Percentiles rank a stretch among this genome's conserved stretches.
phyloP scores from a whole-genome alignment of 2,888 invertebrate species.

The Chrysina gloriosa region DNA sequence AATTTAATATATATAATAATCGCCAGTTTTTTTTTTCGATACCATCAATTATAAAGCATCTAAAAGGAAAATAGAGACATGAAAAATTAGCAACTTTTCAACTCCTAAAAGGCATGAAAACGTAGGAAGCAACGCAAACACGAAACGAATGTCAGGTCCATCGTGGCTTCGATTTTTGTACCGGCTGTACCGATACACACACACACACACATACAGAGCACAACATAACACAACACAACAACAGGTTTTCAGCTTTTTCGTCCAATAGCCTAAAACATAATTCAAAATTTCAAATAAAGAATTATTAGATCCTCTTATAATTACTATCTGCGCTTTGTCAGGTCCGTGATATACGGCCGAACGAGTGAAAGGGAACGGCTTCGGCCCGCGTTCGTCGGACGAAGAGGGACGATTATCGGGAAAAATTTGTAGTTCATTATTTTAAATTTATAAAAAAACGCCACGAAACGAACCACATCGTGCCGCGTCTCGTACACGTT shows the following conservation, averaged over 20 bases:
- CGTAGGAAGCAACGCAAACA: too few species aligned
- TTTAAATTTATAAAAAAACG: conserved; percentile 41
- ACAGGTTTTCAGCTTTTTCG: conserved; percentile 45
- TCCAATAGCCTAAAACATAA: conserved; percentile 51
- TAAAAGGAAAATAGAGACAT: too few species aligned
- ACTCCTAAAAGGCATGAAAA: too few species aligned
- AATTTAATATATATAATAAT: too few species aligned
- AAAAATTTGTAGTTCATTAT: conserved; percentile 44
- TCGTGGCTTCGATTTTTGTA: background rate
- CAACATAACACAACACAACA: conserved; percentile 11
- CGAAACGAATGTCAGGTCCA: too few species aligned
- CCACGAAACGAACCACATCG: conserved; percentile 18
- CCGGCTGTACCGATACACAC: background rate
- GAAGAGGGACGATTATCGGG: conserved; percentile 18
- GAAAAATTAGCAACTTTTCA: too few species aligned
- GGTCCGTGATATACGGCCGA: conserved; percentile 48
- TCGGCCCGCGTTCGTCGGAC: background rate
- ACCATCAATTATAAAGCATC: too few species aligned
- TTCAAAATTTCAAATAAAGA: conserved; percentile 53
- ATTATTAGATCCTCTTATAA: conserved; percentile 51
- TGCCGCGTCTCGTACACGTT: conserved; percentile 2
- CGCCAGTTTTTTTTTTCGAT: too few species aligned
- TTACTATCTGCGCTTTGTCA: conserved; percentile 51
- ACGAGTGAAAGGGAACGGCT: conserved; percentile 16
- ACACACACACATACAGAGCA: background rate